Conservation (phyloP, 2,113 vertebrate genomes). For the Lucifuga dentata region DNA sequence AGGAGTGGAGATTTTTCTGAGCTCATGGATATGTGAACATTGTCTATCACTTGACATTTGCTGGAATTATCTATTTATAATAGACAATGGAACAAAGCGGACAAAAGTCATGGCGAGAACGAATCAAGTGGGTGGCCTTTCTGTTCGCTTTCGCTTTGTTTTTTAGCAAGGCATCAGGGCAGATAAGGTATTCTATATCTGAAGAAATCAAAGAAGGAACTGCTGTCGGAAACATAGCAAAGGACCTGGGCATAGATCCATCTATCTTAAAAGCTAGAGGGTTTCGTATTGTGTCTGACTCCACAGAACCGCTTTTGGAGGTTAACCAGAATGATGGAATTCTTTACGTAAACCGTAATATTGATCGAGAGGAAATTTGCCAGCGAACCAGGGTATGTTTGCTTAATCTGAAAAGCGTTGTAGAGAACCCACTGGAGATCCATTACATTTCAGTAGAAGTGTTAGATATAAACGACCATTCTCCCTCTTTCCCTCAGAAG, state of each 20-base stretch:
- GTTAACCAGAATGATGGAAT: slow-evolving; percentile 74
- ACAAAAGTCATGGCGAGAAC: slow-evolving; percentile 9
- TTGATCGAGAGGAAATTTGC: slow-evolving; percentile 81
- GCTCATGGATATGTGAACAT: background rate
- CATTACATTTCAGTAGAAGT: slow-evolving; percentile 76
- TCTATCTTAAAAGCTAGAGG: slow-evolving; percentile 50
- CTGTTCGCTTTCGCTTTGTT: slow-evolving; percentile 33
- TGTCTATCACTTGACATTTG: background rate
- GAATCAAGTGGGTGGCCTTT: background rate
- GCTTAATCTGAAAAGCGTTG: slow-evolving; percentile 74
- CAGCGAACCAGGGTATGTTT: slow-evolving; percentile 64
- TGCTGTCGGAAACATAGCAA: slow-evolving; percentile 71
- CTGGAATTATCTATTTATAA: background rate
- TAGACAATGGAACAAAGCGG: slow-evolving; percentile 65
- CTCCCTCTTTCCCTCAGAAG: slow-evolving; percentile 72
- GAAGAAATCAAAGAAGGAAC: slow-evolving; percentile 76
- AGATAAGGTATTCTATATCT: slow-evolving; percentile 75
- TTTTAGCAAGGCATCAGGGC: slow-evolving; percentile 43
- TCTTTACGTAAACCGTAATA: slow-evolving; percentile 67
- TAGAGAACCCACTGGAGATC: slow-evolving; percentile 80
- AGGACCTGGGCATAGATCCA: slow-evolving; percentile 79
- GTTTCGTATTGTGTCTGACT: slow-evolving; percentile 74
- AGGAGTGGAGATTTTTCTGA: background rate
- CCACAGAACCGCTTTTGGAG: slow-evolving; percentile 65
- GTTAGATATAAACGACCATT: slow-evolving; percentile 82